Evolutionary conservation across 2,888 invertebrate genomes (phyloP), one percentile per base, ranked within the genome.

Genomic region (Ceratothoa steindachneri): DNA sequence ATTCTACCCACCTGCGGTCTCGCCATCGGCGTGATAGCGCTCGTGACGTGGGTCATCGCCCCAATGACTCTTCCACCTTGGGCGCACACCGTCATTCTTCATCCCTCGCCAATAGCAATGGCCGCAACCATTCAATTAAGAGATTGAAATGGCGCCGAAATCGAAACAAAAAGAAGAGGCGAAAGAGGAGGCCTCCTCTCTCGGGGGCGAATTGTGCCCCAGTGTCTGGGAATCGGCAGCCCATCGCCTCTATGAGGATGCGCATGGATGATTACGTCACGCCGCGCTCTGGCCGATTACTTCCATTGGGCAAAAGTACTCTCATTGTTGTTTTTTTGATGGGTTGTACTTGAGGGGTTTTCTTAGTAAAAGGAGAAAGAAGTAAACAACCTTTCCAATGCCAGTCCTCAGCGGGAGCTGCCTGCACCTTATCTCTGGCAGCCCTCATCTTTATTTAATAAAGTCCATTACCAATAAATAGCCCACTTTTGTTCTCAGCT

Each of bases 181-280:
- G 60, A 60, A 24, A 24, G 12, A 60, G 60, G 24, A 24, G 19
- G 12, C 60, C 60, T 24, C 60, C 60, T 24, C 12, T 60, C 22
- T 60, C 60, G 27, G 60, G 60, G 2, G 60, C 22, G 1, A 60
- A 60, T 24, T 12, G 60, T 12, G 60, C 60, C 60, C 60, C 60
- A 1, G 60, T 60, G 12, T 12, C 74, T 0, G 77, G 77, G 29
- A 79, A 76, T 64, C 66, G 67, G n/a, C 74, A 74, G 66, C 79
- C 76, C 19, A 74, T 79, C 31, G 79, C 79, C 30, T 79, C 79
- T 68, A 79, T 79, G 79, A 69, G 79, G 67, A 79, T 79, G 79
- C 68, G 79, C 24, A 79, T 79, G 79, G 79, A 79, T 72, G 79
- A 79, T 51, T 79, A 79, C 53, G 66, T 74, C 2, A 73, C 79